Percentiles rank a stretch among this genome's conserved stretches.
Conservation (phyloP, 2,797 vertebrate species). For the Chanos chanos region DNA sequence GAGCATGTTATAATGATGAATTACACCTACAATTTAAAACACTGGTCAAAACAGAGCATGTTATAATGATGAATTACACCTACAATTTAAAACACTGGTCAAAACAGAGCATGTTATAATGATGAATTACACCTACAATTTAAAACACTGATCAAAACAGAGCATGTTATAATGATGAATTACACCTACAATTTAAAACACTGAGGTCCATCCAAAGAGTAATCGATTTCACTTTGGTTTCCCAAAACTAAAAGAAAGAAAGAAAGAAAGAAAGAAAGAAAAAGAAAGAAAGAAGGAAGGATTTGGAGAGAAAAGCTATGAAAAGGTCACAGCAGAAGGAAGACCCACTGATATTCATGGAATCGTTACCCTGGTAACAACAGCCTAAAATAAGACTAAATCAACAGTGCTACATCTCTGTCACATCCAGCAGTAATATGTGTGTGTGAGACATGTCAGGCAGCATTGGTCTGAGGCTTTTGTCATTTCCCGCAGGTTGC, state of each 20-base stretch:
- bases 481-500: slow-evolving; percentile 76
- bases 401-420: slow-evolving; percentile 67
- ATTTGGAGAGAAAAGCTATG: not conserved
- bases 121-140: slow-evolving; percentile 4
- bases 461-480: slow-evolving; percentile 75
- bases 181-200: too few relatives aligned
- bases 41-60: slow-evolving; percentile 20
- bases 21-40: not conserved
- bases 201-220: not conserved
- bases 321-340: too few relatives aligned
- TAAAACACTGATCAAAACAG: not conserved
- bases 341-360: too few relatives aligned
- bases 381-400: slow-evolving; percentile 67
- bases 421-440: slow-evolving; percentile 64
- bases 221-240: not conserved
- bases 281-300: not conserved
- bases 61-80: not conserved
- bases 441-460: slow-evolving; percentile 71
- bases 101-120: slow-evolving; percentile 14
- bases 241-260: too few relatives aligned
- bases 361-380: slow-evolving; percentile 85
- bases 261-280: not conserved
- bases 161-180: not conserved
- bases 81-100: not conserved
- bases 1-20: not conserved